Evolutionary conservation across 1,140 invertebrate genomes (phyloP).

Genomic region (Drosophila equinoxialis): DNA sequence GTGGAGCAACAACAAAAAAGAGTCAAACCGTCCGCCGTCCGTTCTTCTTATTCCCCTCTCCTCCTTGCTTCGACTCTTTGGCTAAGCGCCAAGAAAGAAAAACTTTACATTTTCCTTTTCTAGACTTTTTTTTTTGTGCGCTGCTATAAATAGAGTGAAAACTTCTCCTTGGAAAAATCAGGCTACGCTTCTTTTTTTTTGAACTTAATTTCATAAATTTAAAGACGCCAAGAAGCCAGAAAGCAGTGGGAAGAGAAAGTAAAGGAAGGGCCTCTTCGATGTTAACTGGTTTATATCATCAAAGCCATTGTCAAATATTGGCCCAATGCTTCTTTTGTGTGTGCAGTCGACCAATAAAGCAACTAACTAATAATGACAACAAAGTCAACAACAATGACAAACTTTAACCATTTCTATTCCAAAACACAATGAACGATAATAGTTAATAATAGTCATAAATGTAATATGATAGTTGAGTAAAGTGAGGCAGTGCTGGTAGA

Average conservation of each 20-base stretch:
- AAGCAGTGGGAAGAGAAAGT: neutral
- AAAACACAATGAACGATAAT: conserved; percentile 26
- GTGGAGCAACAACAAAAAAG: conserved; percentile 41
- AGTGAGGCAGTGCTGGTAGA: conserved; percentile 18
- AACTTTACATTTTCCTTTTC: conserved; percentile 54
- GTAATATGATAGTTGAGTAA: conserved; percentile 27
- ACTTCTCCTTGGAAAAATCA: conserved; percentile 50
- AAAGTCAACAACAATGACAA: conserved; percentile 39
- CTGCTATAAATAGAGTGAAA: conserved; percentile 75
- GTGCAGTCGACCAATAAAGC: conserved; percentile 28
- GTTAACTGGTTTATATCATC: conserved; percentile 37
- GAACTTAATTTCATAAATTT: conserved; percentile 1
- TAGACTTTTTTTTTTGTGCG: conserved; percentile 19
- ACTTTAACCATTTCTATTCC: conserved; percentile 15
- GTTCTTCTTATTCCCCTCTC: no score
- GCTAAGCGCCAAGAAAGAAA: conserved; percentile 63
- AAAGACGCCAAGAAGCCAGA: neutral
- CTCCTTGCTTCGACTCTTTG: conserved; percentile 38
- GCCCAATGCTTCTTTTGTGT: conserved; percentile 49
- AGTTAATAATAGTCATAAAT: conserved; percentile 30
- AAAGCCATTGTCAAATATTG: conserved; percentile 50
- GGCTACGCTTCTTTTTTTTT: conserved; percentile 22
- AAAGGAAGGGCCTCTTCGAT: conserved; percentile 30
- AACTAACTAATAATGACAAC: conserved; percentile 39
- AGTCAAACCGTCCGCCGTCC: no score